Conservation (phyloP, 1,140 invertebrate genomes). For the Venturia canescens region DNA sequence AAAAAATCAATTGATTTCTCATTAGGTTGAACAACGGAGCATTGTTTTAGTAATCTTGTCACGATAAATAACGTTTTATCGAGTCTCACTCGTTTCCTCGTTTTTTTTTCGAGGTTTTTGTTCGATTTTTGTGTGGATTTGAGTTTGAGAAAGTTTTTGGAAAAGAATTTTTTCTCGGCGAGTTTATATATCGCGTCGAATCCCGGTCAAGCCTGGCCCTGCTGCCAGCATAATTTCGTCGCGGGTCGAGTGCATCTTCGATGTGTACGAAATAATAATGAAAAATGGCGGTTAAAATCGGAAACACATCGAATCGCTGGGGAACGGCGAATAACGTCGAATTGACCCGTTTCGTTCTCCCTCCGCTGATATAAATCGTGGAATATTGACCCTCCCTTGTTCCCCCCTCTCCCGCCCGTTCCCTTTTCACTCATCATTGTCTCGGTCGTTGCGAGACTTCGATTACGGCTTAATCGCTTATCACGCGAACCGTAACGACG, state of each 20-base stretch:
- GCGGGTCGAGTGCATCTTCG: not conserved
- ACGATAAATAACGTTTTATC: not conserved
- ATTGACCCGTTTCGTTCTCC: not conserved
- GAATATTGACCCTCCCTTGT: too few species aligned
- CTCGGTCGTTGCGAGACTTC: not conserved
- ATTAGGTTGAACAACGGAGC: conserved; percentile 20
- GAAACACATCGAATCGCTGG: not conserved
- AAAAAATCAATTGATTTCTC: conserved; percentile 12
- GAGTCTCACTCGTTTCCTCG: not conserved
- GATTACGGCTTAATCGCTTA: not conserved
- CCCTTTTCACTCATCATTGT: not conserved
- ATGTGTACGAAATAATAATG: not conserved
- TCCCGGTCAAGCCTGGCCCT: not conserved
- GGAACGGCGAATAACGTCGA: not conserved
- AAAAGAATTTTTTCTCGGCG: not conserved
- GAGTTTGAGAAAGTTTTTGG: too few species aligned
- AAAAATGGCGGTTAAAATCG: not conserved
- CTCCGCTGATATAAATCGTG: not conserved
- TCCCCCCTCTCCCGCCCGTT: not conserved
- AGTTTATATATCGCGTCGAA: not conserved
- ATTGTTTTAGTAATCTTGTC: not conserved
- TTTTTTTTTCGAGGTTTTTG: not conserved
- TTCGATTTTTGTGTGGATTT: too few species aligned
- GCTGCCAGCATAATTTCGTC: not conserved
- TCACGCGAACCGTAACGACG: not conserved